Conservation (phyloP, 2,888 invertebrate species). For the Diogma glabrata region DNA sequence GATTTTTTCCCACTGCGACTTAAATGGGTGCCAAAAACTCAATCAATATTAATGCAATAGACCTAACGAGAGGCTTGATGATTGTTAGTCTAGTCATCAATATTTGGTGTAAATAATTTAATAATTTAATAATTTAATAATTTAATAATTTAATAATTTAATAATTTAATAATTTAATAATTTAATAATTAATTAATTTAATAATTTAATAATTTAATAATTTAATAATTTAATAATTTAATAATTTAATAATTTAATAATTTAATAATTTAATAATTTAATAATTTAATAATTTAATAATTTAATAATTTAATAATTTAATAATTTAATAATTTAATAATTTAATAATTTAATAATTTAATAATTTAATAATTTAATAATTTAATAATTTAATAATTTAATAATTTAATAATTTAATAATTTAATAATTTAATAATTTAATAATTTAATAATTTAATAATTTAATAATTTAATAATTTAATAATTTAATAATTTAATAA, state of each 20-base stretch:
- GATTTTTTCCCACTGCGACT: too few relatives aligned
- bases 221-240: background rate
- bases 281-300: background rate
- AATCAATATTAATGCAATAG: too few relatives aligned
- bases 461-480: background rate
- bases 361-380: background rate
- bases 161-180: background rate
- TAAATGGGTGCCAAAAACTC: too few relatives aligned
- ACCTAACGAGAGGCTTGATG: too few relatives aligned
- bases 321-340: background rate
- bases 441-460: background rate
- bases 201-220: background rate
- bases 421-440: background rate
- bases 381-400: background rate
- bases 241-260: background rate
- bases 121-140: background rate
- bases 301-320: background rate
- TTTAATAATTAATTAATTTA: background rate
- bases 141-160: background rate
- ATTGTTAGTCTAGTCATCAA: too few relatives aligned
- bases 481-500: background rate
- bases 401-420: background rate
- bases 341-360: background rate
- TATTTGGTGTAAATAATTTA: too few relatives aligned
- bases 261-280: background rate